Conservation (phyloP, 2,888 invertebrate genomes). For the Synanthedon myopaeformis region DNA sequence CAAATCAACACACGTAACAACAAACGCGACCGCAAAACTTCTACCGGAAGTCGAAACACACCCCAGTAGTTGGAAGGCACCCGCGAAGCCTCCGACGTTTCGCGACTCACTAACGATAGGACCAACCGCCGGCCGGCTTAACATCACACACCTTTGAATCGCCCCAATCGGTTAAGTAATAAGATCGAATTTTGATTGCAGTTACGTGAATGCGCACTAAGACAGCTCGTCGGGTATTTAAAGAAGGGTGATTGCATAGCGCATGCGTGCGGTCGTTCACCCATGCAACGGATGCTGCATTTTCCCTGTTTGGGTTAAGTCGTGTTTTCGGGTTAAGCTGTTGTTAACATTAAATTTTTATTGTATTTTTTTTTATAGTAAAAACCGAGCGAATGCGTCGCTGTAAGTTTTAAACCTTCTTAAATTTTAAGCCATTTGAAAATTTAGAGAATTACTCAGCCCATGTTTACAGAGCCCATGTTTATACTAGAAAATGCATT, state of each 20-base stretch:
- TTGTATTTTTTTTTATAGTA: no score
- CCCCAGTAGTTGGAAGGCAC: conserved; percentile 9
- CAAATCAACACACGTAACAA: background rate
- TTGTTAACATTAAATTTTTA: conserved; percentile 2
- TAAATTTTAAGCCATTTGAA: no score
- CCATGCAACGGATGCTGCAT: conserved; percentile 51
- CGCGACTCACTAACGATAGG: conserved; percentile 34
- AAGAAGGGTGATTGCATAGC: conserved; percentile 23
- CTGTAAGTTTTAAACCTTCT: no score
- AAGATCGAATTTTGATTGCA: conserved; percentile 68
- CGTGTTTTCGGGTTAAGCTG: conserved; percentile 23
- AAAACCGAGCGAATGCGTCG: no score
- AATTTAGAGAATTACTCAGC: no score
- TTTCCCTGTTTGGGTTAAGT: conserved; percentile 19
- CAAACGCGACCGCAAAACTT: conserved; percentile 4
- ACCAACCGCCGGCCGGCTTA: conserved; percentile 12
- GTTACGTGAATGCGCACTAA: conserved; percentile 50
- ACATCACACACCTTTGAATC: conserved; percentile 34
- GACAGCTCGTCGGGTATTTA: conserved; percentile 53
- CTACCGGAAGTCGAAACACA: conserved; percentile 14
- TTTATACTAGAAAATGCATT: no score
- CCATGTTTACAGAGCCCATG: no score
- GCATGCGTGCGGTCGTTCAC: conserved; percentile 57
- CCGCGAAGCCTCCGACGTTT: conserved; percentile 31
- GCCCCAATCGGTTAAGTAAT: conserved; percentile 56